These are phyloP conservation scores for Standfussiana lucernea DNA, from an alignment of 2,888 invertebrate species.

Conservation along the genomic window DNA sequence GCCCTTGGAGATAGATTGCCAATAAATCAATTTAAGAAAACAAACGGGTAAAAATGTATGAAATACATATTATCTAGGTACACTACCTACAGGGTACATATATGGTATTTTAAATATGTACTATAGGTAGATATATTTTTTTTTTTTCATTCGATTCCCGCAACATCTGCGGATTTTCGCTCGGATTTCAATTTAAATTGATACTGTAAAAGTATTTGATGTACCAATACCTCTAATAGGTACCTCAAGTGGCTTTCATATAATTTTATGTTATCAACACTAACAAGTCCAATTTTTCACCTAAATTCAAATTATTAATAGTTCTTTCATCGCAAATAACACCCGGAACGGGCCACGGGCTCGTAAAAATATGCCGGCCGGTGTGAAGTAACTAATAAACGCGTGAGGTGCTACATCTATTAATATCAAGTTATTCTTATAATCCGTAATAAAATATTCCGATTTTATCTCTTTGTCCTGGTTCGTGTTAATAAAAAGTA, in stretches of 20 bases:
- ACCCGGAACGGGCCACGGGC: conserved; percentile 38
- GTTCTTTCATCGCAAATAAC: conserved; percentile 54
- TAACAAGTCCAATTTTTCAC: background rate
- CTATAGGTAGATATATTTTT: background rate
- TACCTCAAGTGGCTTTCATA: background rate
- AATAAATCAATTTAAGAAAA: background rate
- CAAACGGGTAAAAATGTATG: background rate
- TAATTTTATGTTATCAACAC: background rate
- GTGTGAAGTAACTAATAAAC: conserved; percentile 65
- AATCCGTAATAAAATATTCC: conserved; percentile 57
- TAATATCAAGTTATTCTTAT: conserved; percentile 63
- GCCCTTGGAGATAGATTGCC: background rate
- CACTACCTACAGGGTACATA: background rate
- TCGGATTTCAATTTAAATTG: background rate
- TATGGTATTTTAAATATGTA: too few species aligned
- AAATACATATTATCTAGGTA: too few species aligned
- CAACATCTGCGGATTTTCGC: background rate
- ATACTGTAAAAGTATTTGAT: background rate
- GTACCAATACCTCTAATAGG: background rate
- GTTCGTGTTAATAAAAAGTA: conserved; percentile 54
- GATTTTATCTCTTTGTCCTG: conserved; percentile 53
- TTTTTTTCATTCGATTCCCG: background rate
- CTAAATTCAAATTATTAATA: conserved; percentile 10
- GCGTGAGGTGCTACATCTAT: conserved; percentile 61
- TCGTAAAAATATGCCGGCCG: conserved; percentile 65